Percentiles rank a stretch among this genome's conserved stretches.
These are phyloP conservation scores for Drosophila micromelanica DNA, from an alignment of 1,140 invertebrate species.

Conservation along the genomic window DNA sequence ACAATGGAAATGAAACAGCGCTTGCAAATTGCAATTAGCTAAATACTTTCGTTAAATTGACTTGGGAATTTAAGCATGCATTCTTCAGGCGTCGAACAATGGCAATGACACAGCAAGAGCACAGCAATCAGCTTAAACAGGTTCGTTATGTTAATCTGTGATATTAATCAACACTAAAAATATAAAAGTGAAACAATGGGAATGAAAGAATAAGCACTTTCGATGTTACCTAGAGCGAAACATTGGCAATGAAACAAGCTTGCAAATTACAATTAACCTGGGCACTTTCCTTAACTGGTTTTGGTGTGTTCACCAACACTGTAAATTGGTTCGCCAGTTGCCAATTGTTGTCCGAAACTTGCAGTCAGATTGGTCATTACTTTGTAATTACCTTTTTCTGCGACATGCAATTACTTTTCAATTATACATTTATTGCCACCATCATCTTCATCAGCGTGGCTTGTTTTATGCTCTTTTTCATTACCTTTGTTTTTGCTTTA, in stretches of 20 bases:
- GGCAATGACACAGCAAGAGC: slow-evolving; percentile 16
- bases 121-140: slow-evolving; percentile 20
- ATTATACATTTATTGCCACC: slow-evolving; percentile 67
- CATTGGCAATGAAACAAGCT: not conserved
- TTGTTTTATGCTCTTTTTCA: slow-evolving; percentile 2
- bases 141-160: slow-evolving; percentile 4
- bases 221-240: no score
- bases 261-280: not conserved
- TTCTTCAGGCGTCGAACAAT: slow-evolving; percentile 1
- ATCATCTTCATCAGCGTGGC: slow-evolving; percentile 31
- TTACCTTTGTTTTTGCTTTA: slow-evolving; percentile 57
- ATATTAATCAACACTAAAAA: no score
- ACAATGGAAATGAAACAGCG: slow-evolving; percentile 9
- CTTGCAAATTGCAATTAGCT: slow-evolving; percentile 10
- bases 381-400: slow-evolving; percentile 50
- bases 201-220: no score
- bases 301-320: slow-evolving; percentile 39
- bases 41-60: not conserved
- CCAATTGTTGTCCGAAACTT: slow-evolving; percentile 16
- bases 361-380: slow-evolving; percentile 28
- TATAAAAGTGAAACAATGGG: no score
- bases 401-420: slow-evolving; percentile 73
- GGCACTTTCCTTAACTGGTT: not conserved
- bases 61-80: slow-evolving; percentile 11
- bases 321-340: slow-evolving; percentile 6